Evolutionary conservation across 1,140 invertebrate genomes (phyloP).

Genomic region (Hyles euphorbiae): DNA sequence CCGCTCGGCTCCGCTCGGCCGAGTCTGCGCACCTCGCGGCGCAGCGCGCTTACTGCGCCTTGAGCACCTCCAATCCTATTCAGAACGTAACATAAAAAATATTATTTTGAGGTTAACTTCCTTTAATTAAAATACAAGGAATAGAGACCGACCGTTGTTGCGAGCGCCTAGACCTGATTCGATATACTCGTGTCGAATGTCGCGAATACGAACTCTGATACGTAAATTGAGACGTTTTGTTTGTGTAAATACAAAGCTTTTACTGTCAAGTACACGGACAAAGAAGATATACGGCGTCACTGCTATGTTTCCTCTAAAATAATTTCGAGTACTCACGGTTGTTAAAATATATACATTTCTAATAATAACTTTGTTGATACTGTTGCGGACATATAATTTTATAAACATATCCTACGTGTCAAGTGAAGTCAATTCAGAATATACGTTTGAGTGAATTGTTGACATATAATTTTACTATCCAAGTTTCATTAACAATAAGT

Average conservation of each 20-base stretch:
- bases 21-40: conserved; percentile 41
- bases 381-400: conserved; percentile 35
- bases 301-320: conserved; percentile 39
- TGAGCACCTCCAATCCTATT: conserved; percentile 52
- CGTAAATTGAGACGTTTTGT: conserved; percentile 70
- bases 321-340: conserved; percentile 41
- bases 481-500: conserved; percentile 30
- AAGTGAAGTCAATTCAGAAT: conserved; percentile 63
- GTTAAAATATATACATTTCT: conserved; percentile 24
- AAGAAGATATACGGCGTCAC: conserved; percentile 55
- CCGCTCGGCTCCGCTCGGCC: conserved; percentile 49
- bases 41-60: conserved; percentile 44
- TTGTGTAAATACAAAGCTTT: conserved; percentile 74
- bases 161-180: conserved; percentile 23
- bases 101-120: conserved; percentile 71
- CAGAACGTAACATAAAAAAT: conserved; percentile 67
- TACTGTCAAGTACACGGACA: conserved; percentile 72
- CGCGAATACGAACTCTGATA: conserved; percentile 61
- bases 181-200: conserved; percentile 62
- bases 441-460: conserved; percentile 40
- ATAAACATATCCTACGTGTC: conserved; percentile 52
- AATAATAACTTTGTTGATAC: conserved; percentile 38
- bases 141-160: conserved; percentile 15
- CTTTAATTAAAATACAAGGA: conserved; percentile 40
- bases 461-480: conserved; percentile 28